Evolutionary conservation across 2,113 vertebrate genomes (phyloP).

Genomic region (Xiphorhynchus elegans): DNA sequence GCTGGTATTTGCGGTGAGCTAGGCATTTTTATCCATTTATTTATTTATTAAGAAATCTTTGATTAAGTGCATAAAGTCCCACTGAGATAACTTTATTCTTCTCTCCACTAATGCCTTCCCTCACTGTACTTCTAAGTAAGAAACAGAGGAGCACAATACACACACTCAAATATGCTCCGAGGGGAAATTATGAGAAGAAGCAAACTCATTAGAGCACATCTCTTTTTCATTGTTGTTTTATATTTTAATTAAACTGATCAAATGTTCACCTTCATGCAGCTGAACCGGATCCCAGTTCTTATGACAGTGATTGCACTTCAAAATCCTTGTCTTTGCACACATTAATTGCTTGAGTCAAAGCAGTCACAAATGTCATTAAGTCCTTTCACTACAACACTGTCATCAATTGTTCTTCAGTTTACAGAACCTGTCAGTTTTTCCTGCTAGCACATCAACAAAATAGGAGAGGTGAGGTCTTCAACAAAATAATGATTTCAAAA

Average conservation of each 20-base stretch:
- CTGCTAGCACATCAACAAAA: neutral
- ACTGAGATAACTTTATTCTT: neutral
- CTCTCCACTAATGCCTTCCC: neutral
- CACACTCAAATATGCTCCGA: neutral
- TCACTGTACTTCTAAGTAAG: neutral
- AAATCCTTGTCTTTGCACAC: neutral
- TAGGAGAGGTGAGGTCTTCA: neutral
- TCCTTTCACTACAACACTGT: neutral
- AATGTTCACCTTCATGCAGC: neutral
- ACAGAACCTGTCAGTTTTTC: neutral
- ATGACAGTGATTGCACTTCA: neutral
- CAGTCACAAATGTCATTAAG: neutral
- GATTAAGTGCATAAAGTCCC: neutral
- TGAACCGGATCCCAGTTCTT: neutral
- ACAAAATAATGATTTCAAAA: neutral
- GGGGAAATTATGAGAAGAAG: neutral
- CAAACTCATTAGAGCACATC: neutral
- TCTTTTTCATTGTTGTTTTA: neutral
- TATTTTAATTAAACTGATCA: neutral
- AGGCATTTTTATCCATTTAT: neutral
- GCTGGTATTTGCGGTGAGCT: neutral
- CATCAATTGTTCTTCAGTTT: neutral
- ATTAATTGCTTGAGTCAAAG: neutral
- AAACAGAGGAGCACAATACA: neutral
- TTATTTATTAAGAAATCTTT: neutral